These are phyloP conservation scores for Microcebus tavaratra DNA, from an alignment of 2,113 vertebrate genomes.

Conservation along the genomic window DNA sequence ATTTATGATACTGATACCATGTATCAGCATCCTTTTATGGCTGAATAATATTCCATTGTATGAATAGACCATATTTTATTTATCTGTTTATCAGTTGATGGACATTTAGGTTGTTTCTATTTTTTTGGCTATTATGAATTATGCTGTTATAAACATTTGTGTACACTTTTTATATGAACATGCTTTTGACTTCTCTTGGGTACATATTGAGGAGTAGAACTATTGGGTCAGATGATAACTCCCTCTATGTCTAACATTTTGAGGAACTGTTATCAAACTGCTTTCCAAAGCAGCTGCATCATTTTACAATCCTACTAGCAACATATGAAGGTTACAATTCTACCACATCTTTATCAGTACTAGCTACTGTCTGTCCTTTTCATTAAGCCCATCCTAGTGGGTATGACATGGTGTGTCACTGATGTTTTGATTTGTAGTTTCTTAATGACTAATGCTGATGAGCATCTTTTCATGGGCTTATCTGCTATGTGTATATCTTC, in stretches of 20 bases:
- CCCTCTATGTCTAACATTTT: not conserved
- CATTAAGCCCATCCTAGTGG: too few species aligned
- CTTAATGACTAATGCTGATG: too few species aligned
- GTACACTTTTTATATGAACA: not conserved
- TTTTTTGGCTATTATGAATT: not conserved
- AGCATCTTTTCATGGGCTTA: not conserved
- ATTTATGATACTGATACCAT: not conserved
- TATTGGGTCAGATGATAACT: not conserved
- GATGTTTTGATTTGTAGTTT: too few species aligned
- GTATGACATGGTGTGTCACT: too few species aligned
- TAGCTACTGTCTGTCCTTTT: not conserved
- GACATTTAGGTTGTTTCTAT: not conserved
- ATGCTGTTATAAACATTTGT: not conserved
- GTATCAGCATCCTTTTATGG: not conserved
- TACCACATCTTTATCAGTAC: not conserved
- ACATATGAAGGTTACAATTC: not conserved
- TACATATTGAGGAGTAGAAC: not conserved
- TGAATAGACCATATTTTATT: not conserved
- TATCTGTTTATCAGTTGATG: not conserved
- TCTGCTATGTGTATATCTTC: too few species aligned
- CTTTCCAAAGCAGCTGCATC: not conserved
- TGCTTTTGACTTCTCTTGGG: not conserved
- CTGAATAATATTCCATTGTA: not conserved
- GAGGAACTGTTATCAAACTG: not conserved
- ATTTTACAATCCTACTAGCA: not conserved